Conservation (phyloP, 2,797 vertebrate species). For the Spheniscus humboldti region DNA sequence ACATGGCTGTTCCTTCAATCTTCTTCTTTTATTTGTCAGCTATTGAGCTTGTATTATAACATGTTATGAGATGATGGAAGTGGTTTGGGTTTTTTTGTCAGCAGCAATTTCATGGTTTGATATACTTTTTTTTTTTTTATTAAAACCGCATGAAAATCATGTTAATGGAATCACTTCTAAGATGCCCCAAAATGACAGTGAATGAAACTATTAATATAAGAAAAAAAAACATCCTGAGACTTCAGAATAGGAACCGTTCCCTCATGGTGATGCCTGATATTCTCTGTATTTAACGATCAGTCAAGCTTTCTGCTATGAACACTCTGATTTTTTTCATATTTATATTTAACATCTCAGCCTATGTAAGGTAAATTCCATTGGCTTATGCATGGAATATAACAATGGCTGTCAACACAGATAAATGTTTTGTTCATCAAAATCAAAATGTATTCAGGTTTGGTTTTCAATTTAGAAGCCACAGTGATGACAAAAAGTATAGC, state of each 20-base stretch:
- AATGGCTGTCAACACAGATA: conserved; percentile 15
- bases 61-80: background rate
- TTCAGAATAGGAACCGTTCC: background rate
- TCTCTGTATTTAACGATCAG: background rate
- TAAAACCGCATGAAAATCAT: conserved; percentile 44
- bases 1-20: background rate
- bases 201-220: background rate
- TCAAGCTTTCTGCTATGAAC: background rate
- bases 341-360: background rate
- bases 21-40: background rate
- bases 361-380: background rate
- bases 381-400: background rate
- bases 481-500: background rate
- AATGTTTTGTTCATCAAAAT: conserved; percentile 5
- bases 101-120: conserved; percentile 37
- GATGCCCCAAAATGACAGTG: background rate
- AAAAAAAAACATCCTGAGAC: background rate
- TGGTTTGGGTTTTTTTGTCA: background rate
- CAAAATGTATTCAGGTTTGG: background rate
- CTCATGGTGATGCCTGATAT: background rate
- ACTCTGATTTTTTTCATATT: background rate
- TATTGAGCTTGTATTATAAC: background rate
- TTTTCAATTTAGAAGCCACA: background rate
- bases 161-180: background rate
- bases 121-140: conserved; percentile 9